A percentile compares a stretch with the other conserved stretches of the same genome.
Evolutionary conservation across 2,888 invertebrate genomes (phyloP).

Genomic region (Eurytoma californica): DNA sequence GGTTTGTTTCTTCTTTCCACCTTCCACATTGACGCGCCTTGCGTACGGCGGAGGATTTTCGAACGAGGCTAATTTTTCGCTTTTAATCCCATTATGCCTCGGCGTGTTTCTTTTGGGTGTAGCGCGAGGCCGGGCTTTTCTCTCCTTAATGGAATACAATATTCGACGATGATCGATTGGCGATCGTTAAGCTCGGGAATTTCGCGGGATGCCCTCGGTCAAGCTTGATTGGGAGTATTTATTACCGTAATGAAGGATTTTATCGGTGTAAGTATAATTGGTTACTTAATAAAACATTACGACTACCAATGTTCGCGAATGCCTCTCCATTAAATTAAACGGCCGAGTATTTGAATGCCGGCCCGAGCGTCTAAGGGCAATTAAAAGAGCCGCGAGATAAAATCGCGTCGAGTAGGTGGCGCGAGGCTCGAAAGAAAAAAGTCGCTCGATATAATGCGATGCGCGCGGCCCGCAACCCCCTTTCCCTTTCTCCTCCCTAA

Average conservation of each 20-base stretch:
- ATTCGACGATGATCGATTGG: constrained; percentile 18
- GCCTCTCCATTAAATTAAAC: too few species aligned
- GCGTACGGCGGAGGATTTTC: constrained; percentile 46
- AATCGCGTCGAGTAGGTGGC: constrained; percentile 6
- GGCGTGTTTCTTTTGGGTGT: not conserved
- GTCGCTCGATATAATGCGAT: constrained; percentile 54
- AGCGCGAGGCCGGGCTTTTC: not conserved
- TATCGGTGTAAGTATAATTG: constrained; percentile 4
- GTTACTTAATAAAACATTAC: not conserved
- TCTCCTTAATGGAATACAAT: not conserved
- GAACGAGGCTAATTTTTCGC: constrained; percentile 38
- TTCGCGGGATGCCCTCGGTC: not conserved
- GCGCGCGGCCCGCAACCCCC: constrained; percentile 25
- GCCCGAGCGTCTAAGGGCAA: constrained; percentile 33
- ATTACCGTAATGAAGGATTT: not conserved
- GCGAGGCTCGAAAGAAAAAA: not conserved
- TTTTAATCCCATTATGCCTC: too few species aligned
- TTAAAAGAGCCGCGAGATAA: constrained; percentile 45
- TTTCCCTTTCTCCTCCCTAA: constrained; percentile 63
- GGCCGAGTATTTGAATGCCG: too few species aligned
- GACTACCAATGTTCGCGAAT: too few species aligned
- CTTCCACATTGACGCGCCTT: not conserved
- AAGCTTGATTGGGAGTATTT: constrained; percentile 3
- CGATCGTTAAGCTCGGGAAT: constrained; percentile 26
- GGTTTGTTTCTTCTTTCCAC: too few species aligned